Conservation (phyloP, 2,113 vertebrate species). For the Rana temporaria region DNA sequence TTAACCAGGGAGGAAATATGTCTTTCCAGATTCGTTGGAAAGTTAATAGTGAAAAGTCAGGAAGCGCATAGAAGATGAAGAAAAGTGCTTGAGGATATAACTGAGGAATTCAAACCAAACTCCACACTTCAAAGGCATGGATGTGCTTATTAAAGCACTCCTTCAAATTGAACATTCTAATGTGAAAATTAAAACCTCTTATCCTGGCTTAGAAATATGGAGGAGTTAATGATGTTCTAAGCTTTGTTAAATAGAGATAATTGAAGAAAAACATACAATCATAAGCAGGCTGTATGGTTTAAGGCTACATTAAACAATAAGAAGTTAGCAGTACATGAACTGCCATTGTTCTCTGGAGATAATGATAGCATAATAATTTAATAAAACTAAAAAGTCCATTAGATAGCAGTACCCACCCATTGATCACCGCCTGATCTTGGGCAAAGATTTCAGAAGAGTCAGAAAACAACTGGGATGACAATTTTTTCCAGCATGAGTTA, state of each 20-base stretch:
- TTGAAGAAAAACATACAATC: not conserved
- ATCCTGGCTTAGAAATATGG: not conserved
- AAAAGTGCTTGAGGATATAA: not conserved
- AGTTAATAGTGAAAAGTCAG: not conserved
- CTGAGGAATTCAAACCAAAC: constrained; percentile 15
- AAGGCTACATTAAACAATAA: not conserved
- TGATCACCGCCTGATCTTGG: too few species aligned
- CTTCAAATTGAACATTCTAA: not conserved
- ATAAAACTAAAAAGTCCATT: too few species aligned
- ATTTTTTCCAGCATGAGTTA: too few species aligned
- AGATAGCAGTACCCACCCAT: too few species aligned
- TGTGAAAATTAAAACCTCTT: not conserved
- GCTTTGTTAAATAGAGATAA: not conserved
- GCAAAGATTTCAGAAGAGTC: too few species aligned
- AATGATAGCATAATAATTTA: too few species aligned
- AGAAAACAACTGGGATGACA: too few species aligned
- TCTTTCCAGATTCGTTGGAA: not conserved
- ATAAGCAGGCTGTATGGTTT: not conserved
- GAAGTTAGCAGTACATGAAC: not conserved
- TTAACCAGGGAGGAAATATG: too few species aligned
- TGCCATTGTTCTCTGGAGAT: not conserved
- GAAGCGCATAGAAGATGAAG: not conserved
- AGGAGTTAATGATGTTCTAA: not conserved
- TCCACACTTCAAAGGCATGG: constrained; percentile 17
- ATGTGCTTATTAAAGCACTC: constrained; percentile 10